phyloP scores from a whole-genome alignment of 2,888 invertebrate genomes.

The Embidobia sp. region DNA sequence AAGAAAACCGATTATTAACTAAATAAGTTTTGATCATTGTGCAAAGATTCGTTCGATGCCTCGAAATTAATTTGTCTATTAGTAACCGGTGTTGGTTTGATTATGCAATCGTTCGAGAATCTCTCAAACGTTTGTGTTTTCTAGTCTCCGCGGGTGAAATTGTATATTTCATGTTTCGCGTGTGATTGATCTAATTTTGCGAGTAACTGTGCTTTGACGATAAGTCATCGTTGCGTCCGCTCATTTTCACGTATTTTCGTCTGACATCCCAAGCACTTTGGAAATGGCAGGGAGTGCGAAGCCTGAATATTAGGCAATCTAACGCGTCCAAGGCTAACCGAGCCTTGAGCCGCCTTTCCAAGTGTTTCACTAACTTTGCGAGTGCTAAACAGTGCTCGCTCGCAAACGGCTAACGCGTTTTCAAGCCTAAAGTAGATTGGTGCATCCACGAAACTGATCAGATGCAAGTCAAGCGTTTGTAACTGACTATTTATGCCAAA shows the following conservation, averaged over 20 bases:
- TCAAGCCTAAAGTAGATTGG: slow-evolving; percentile 36
- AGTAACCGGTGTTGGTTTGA: slow-evolving; percentile 33
- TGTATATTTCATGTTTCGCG: slow-evolving; percentile 34
- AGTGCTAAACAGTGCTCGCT: slow-evolving; percentile 57
- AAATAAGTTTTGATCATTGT: slow-evolving; percentile 2
- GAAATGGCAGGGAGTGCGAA: slow-evolving; percentile 68
- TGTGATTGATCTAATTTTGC: slow-evolving; percentile 50
- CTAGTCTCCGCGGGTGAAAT: slow-evolving; percentile 34
- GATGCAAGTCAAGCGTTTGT: too few relatives aligned
- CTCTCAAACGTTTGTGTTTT: slow-evolving; percentile 45
- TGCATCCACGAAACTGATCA: slow-evolving; percentile 42
- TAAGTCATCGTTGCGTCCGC: slow-evolving; percentile 28
- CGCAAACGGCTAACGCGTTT: slow-evolving; percentile 61
- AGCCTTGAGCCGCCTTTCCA: slow-evolving; percentile 81
- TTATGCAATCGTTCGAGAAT: slow-evolving; percentile 48
- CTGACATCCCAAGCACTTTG: slow-evolving; percentile 49
- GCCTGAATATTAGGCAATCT: slow-evolving; percentile 81
- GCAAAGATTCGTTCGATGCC: slow-evolving; percentile 8
- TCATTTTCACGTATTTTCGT: slow-evolving; percentile 65
- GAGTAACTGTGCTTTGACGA: slow-evolving; percentile 13
- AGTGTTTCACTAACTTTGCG: slow-evolving; percentile 76
- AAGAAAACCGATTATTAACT: background rate
- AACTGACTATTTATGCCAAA: too few relatives aligned
- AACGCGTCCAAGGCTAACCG: slow-evolving; percentile 80
- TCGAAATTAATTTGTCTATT: slow-evolving; percentile 50